Base-by-base conservation (phyloP, 2,797 vertebrate species). In the Lepus oiostolus region DNA sequence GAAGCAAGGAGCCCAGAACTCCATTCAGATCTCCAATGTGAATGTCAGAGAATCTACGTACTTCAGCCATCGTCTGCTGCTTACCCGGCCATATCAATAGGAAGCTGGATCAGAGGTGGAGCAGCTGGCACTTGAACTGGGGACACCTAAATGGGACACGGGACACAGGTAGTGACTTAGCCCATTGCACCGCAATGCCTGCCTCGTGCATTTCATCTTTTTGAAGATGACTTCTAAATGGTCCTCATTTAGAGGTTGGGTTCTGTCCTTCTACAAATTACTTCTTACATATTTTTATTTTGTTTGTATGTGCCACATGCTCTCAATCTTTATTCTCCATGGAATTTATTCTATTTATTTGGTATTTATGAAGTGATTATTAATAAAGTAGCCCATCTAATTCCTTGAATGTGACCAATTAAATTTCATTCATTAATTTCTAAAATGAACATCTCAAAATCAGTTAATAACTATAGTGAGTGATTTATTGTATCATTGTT, bases 381-480 rank as follows among this genome's bases (percentile, higher is more conserved):
- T 79, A 60, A 62, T 60, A 17, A 91, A 16, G 81, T 62, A 22
- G 8, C 63, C 21, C 24, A 47, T 24, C 42, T 60, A 79, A 67
- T 21, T 52, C 35, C 24, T 79, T 90, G 5, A 24, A 4, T 82
- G 81, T 47, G 60, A 77, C 8, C 13, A 67, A 28, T 26, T 54
- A 4, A 71, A 85, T 82, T 70, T 2, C 10, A 50, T 88, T 65
- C 28, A 67, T 42, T 84, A 26, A 26, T 68, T 92, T 89, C 35
- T 71, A 67, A 85, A 96, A 67, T 5, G 71, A 35, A 7, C 5
- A 35, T 77, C 38, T 79, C 77, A 91, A 82, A 95, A 62, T 93
- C 26, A 62, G 14, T 28, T 85, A 58, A 9, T 38, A 65, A 77
- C 67, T 54, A 54, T 0, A 63, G 13, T 70, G 8, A 81, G 5